phyloP scores from a whole-genome alignment of 2,888 invertebrate genomes.

The Harpalus rufipes region DNA sequence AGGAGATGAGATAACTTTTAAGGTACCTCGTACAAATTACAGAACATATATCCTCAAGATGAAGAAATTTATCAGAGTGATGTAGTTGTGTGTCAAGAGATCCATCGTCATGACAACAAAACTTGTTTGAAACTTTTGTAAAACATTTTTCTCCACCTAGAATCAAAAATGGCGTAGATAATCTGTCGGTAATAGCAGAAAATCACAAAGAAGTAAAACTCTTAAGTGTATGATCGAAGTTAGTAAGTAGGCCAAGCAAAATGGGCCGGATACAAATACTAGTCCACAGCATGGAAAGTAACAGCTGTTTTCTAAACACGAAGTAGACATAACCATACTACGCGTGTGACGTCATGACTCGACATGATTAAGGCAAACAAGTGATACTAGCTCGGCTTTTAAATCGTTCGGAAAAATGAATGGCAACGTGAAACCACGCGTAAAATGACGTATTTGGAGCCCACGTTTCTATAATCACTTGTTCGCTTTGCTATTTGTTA shows the following conservation, averaged over 20 bases:
- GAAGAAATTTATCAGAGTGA: constrained; percentile 1
- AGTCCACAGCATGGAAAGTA: constrained; percentile 66
- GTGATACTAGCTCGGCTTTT: constrained; percentile 45
- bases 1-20: not conserved
- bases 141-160: constrained; percentile 34
- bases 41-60: not conserved
- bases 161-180: constrained; percentile 35
- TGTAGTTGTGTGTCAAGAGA: constrained; percentile 35
- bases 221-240: constrained; percentile 19
- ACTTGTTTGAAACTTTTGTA: constrained; percentile 32
- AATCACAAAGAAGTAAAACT: constrained; percentile 20
- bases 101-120: constrained; percentile 23
- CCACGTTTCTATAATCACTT: constrained; percentile 28
- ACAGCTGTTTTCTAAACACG: constrained; percentile 65
- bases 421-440: constrained; percentile 29
- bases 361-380: constrained; percentile 41
- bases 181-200: constrained; percentile 14
- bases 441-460: constrained; percentile 35
- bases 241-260: constrained; percentile 59
- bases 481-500: constrained; percentile 19
- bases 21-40: not conserved
- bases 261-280: constrained; percentile 65
- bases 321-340: constrained; percentile 46
- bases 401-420: constrained; percentile 37
- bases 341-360: constrained; percentile 45